A percentile compares a stretch with the other conserved stretches of the same genome.
These are phyloP conservation scores for Dicentrarchus labrax DNA, from an alignment of 2,113 vertebrate genomes.

Conservation along the genomic window DNA sequence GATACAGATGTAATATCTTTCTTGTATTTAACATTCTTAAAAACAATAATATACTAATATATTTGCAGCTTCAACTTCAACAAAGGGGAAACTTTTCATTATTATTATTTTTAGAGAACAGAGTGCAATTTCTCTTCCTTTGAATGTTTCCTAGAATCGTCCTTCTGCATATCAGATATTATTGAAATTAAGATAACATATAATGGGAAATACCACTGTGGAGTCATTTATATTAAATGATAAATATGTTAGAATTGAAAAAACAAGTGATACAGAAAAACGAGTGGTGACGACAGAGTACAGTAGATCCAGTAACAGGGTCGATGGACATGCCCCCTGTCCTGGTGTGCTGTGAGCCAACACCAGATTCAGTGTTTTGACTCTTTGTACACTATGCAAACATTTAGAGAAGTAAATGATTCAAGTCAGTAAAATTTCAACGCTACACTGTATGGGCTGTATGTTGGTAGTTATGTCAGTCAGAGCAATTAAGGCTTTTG, in stretches of 20 bases:
- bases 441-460: not conserved
- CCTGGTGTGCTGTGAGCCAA: not conserved
- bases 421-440: not conserved
- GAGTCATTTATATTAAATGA: not conserved
- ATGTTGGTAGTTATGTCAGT: not conserved
- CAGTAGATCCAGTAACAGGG: too few relatives aligned
- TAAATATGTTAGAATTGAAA: not conserved
- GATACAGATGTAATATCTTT: not conserved
- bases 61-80: too few relatives aligned
- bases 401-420: not conserved
- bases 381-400: not conserved
- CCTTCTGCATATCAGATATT: too few relatives aligned
- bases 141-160: not conserved
- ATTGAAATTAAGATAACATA: too few relatives aligned
- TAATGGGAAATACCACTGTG: not conserved
- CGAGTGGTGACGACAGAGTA: not conserved
- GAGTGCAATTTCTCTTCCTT: too few relatives aligned
- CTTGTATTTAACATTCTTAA: too few relatives aligned
- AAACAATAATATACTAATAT: too few relatives aligned
- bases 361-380: constrained; percentile 4
- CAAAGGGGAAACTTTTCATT: too few relatives aligned
- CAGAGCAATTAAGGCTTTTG: not conserved
- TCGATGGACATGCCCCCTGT: too few relatives aligned
- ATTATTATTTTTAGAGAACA: not conserved
- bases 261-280: not conserved